Base-by-base conservation (phyloP, 1,140 invertebrate species). In the Zophobas atratus region DNA sequence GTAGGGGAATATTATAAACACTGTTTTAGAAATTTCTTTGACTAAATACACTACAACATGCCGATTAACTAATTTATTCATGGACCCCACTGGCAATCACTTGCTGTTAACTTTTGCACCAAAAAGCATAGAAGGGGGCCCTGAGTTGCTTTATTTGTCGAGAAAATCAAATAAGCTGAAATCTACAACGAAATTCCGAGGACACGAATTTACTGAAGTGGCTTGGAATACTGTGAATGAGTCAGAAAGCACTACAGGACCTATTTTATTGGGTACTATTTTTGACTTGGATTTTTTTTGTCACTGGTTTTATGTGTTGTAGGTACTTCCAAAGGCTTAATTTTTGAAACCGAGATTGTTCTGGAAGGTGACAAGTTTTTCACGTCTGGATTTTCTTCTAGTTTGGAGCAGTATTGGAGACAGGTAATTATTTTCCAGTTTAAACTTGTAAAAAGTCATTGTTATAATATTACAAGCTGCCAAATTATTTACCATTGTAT, bases 281-380 rank as follows among this genome's bases (percentile, higher is more conserved):
- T 48, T 20, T 3, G 60, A 41, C 1, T 74, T 43, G 8, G 6
- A 51, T 43, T 53, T 57, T 33, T 56, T 57, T 34, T 20, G 51
- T 2, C 2, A 6, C 41, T 1, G 3, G 5, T 75, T 67, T n/a
- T 60, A 57, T 76, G 51, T 56, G 46, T 36, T 75, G 67, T 41
- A 82, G 97, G 97, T 32, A 98, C 96, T 0, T 95, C 94, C 8
- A 95, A 94, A 85, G 97, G 97, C 33, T 86, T 96, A n/a, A 94
- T 99, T 80, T 93, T 97, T 87, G 97, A 98, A 86, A 95, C 94
- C 1, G 96, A 98, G 86, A 89, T 99, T 51, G 91, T 91, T 38
- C 88, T 92, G 34, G 93, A 94, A 46, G 94, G 93, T 82, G 94
- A 95, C 67, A 93, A 94, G 84, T 93, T 96, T 84, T 95, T 95